These are phyloP conservation scores for Chalcis sispes DNA, from an alignment of 2,888 invertebrate species.

Conservation along the genomic window DNA sequence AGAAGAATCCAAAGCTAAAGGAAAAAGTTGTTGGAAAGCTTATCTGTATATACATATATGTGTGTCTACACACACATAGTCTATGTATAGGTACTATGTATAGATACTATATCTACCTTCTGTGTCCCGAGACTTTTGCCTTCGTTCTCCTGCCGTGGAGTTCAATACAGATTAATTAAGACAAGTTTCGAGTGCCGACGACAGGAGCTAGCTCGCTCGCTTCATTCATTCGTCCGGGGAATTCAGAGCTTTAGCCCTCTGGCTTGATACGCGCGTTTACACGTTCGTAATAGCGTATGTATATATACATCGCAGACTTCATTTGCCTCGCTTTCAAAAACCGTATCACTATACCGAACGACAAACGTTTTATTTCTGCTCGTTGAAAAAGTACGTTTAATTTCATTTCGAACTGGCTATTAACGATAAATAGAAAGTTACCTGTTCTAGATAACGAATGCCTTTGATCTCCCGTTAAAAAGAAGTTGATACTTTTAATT, in stretches of 20 bases:
- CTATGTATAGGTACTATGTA: no score
- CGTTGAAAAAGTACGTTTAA: conserved; percentile 31
- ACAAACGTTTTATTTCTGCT: neutral
- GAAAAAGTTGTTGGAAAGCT: conserved; percentile 26
- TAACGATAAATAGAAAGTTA: conserved; percentile 30
- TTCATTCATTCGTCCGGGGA: conserved; percentile 26
- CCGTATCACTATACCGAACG: neutral
- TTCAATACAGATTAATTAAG: conserved; percentile 50
- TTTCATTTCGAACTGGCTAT: conserved; percentile 22
- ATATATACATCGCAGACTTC: conserved; percentile 4
- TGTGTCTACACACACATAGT: no score
- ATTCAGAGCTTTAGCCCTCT: conserved; percentile 16
- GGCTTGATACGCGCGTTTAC: neutral
- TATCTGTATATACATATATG: neutral
- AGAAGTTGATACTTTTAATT: conserved; percentile 12
- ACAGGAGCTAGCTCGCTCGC: neutral
- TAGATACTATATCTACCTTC: no score
- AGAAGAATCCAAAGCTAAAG: no score
- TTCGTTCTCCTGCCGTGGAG: neutral
- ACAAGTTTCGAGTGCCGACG: conserved; percentile 40
- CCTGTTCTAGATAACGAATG: conserved; percentile 14
- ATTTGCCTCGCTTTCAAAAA: conserved; percentile 39
- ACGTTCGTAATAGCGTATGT: neutral
- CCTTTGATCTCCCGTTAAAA: neutral
- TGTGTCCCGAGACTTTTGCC: conserved; percentile 23